Conservation (phyloP, 2,113 vertebrate genomes). For the Ammodytes marinus region DNA sequence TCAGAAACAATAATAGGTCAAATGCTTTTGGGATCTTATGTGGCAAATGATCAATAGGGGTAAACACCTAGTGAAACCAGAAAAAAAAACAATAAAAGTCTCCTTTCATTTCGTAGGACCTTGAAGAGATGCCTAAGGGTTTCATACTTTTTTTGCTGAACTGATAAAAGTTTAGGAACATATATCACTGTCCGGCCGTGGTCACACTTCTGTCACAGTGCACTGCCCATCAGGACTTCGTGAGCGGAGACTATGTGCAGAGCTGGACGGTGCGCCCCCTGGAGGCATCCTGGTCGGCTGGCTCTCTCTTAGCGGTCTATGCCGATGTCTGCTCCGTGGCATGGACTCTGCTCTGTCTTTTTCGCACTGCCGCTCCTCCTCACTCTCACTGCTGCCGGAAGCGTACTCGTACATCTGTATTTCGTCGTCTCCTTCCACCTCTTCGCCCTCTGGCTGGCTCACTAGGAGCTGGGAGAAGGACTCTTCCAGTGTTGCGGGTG, state of each 20-base stretch:
- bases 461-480: conserved; percentile 92
- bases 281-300: conserved; percentile 85
- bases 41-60: conserved; percentile 9
- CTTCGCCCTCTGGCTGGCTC: conserved; percentile 84
- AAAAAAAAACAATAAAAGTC: background rate
- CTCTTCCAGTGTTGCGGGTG: conserved; percentile 86
- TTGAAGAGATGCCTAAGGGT: conserved; percentile 33
- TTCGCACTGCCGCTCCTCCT: conserved; percentile 79
- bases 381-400: conserved; percentile 89
- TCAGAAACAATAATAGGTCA: background rate
- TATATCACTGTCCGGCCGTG: background rate
- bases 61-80: background rate
- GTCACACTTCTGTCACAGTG: conserved; percentile 94
- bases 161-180: conserved; percentile 17
- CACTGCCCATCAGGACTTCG: conserved; percentile 96
- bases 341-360: conserved; percentile 45
- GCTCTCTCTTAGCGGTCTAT: conserved; percentile 83
- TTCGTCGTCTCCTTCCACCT: conserved; percentile 85
- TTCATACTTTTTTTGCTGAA: conserved; percentile 45
- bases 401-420: conserved; percentile 86
- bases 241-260: conserved; percentile 81
- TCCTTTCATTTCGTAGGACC: conserved; percentile 25
- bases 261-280: conserved; percentile 77
- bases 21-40: conserved; percentile 12
- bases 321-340: conserved; percentile 71